These are phyloP conservation scores for Recurvirostra avosetta DNA, from an alignment of 2,113 vertebrate species.

Conservation along the genomic window DNA sequence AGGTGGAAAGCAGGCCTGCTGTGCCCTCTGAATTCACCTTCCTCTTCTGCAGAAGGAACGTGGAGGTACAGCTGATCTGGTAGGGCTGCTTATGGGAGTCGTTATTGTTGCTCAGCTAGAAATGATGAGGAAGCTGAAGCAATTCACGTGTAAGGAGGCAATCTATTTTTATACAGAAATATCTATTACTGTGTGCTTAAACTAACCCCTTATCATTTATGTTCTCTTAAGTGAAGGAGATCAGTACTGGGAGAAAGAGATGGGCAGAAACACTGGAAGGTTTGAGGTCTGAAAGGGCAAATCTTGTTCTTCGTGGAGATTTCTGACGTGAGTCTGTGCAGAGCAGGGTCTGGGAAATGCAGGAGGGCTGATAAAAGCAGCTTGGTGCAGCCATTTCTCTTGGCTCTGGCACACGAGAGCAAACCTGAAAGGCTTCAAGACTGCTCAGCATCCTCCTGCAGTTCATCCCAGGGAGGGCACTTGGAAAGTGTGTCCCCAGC, in stretches of 20 bases:
- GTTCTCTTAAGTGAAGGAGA: neutral
- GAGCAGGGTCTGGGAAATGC: neutral
- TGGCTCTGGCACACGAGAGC: neutral
- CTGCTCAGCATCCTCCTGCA: neutral
- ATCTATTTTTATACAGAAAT: conserved; percentile 17
- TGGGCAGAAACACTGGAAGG: neutral
- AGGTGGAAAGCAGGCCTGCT: neutral
- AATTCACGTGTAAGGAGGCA: neutral
- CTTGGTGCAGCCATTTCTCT: neutral
- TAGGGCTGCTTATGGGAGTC: neutral
- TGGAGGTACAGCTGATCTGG: neutral
- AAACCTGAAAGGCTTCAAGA: neutral
- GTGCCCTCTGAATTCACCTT: neutral
- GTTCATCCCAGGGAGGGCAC: neutral
- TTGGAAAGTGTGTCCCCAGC: no score
- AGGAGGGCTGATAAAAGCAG: neutral
- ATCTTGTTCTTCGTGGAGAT: neutral
- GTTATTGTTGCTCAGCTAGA: neutral
- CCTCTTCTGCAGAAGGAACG: neutral
- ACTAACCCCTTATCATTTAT: neutral
- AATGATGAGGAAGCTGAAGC: neutral
- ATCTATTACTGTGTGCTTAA: neutral
- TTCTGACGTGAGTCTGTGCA: neutral
- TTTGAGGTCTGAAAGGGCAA: neutral
- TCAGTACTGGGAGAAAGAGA: neutral